Base-by-base conservation (phyloP, 2,797 vertebrate species). In the Catamblyrhynchus diadema region DNA sequence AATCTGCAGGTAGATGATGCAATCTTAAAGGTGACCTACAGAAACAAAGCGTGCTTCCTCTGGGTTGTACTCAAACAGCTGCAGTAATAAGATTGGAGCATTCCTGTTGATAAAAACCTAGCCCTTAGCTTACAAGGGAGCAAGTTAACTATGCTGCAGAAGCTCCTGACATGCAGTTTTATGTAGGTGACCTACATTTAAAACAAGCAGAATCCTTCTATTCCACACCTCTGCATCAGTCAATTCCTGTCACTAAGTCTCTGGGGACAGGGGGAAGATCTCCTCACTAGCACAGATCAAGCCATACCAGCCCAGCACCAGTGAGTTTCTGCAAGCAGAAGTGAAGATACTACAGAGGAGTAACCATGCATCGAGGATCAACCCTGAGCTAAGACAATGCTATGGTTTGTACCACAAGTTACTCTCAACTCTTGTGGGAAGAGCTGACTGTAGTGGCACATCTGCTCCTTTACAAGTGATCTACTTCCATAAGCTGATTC, bases 11-110 rank as follows among this genome's bases (percentile, higher is more conserved):
- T 94, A 94, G 82, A 86, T 97, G 95, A 96, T 70, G 93, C 93
- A 94, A 95, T 95, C 93, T 90, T 92, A 88, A 91, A 97, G 95
- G 95, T 96, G 94, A 96, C 95, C 94, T 96, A 94, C 91, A 96
- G 94, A 96, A 93, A 90, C 69, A 91, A 93, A 78, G 50, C 8
- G 0, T 48, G 61, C 83, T 94, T 96, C 94, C 85, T 93, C 70
- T 59, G 39, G 39, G 7, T 54, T 91, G 71, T 28, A 91, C 41
- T 66, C 62, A 66, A 72, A 56, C 91, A 79, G 75, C 87, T 94
- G 42, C 85, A 91, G 56, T 78, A 93, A 81, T 69, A 91, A 86
- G 61, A 89, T 0, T 51, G 25, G 66, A 83, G 65, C 47, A 72
- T 48, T 90, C 23, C 73, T 88, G 82, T 2, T 79, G 74, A 70